Base-by-base conservation (phyloP, 2,113 vertebrate genomes). In the Erpornis zantholeuca region DNA sequence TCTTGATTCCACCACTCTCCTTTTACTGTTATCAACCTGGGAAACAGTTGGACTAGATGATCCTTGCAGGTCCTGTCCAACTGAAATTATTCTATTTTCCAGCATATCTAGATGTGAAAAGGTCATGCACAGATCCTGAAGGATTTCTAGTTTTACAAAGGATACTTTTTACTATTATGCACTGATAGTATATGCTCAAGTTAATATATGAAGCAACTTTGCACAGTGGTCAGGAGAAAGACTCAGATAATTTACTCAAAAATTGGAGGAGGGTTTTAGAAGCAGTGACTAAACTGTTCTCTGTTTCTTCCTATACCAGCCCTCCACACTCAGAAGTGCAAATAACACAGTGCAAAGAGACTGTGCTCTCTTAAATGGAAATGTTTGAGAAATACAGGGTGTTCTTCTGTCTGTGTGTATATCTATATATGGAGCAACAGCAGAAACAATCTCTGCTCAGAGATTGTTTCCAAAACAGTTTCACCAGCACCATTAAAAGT, bases 1-100 rank as follows among this genome's bases (percentile, higher is more conserved):
- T 2, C 1, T 9, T 4, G 11, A 1, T 70, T 12, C 0, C 3
- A 1, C 27, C 59, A 5, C 44, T 64, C 47, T 7, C 15, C 19
- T 69, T 59, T 50, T 14, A 0, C 75, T 27, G 5, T 15, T 38
- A 15, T 3, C 75, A n/a, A 7, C 44, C 16, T 9, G 29, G 42
- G 1, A 14, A 23, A 3, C 28, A 29, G 14, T 3, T 52, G 64
- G 44, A 15, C 27, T 33, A 10, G 24, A 3, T 15, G 35, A 29
- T 47, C 3, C 1, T 25, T 35, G 33, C 23, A 47, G 59, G 21
- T 81, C 54, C 49, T 60, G 31, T 59, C 35, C 70, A 68, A 0
- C 17, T 38, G 70, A 11, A 68, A 54, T 31, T 36, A 3, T 36
- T 80, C 28, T 42, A 0, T 64, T 68, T 61, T 36, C 60, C 33